Evolutionary conservation across 2,113 vertebrate species (phyloP).

Genomic region (Campylomormyrus numenius): DNA sequence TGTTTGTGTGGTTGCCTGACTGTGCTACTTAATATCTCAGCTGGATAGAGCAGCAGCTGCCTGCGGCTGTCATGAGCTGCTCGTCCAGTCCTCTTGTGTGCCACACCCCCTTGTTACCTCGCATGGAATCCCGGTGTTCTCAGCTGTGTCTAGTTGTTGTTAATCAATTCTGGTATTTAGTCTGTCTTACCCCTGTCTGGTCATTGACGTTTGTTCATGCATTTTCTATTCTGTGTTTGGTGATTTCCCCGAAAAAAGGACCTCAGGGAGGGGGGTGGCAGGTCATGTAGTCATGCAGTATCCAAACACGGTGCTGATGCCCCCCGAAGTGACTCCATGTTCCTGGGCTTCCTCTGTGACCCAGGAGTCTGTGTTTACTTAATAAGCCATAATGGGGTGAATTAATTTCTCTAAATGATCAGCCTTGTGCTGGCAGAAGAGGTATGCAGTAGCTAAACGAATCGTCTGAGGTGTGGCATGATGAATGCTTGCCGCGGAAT

Average conservation of each 20-base stretch:
- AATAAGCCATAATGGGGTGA: constrained; percentile 25
- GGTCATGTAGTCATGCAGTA: background rate
- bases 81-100: no score
- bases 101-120: no score
- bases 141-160: no score
- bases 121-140: no score
- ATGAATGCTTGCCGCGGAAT: constrained; percentile 41
- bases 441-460: constrained; percentile 44
- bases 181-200: no score
- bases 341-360: background rate
- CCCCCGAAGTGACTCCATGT: background rate
- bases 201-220: no score
- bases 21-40: constrained; percentile 22
- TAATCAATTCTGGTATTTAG: no score
- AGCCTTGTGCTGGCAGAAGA: constrained; percentile 30
- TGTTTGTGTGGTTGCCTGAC: constrained; percentile 23
- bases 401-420: constrained; percentile 34
- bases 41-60: background rate
- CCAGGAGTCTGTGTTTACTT: constrained; percentile 7
- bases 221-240: no score
- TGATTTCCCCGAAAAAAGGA: no score
- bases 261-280: no score
- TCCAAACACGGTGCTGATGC: background rate
- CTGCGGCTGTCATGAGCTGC: no score
- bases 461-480: constrained; percentile 30